A percentile compares a stretch with the other conserved stretches of the same genome.
Evolutionary conservation across 2,888 invertebrate species (phyloP).

Genomic region (Mystacides longicornis): DNA sequence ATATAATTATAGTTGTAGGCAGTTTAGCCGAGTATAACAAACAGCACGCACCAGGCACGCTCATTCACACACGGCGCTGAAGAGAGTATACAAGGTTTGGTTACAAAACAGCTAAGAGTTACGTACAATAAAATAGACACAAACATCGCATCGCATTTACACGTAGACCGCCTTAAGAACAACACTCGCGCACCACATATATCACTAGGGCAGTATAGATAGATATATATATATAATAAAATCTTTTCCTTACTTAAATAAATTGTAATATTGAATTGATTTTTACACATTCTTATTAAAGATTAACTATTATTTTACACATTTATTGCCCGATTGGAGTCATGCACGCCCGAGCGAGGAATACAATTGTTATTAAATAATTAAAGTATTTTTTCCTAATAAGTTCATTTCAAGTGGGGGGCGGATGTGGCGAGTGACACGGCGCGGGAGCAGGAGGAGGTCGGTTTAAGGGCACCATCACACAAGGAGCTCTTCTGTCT

Average conservation of each 20-base stretch:
- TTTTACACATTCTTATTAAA: neutral
- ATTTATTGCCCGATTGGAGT: neutral
- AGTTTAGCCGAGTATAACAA: no score
- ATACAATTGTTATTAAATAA: conserved; percentile 3
- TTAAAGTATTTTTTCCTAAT: conserved; percentile 2
- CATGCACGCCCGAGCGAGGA: neutral
- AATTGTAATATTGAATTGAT: neutral
- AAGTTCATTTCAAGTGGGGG: conserved; percentile 22
- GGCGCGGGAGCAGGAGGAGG: conserved; percentile 29
- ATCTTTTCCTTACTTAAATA: neutral
- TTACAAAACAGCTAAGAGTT: no score
- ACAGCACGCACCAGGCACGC: no score
- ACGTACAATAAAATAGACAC: no score
- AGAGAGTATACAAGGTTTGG: no score
- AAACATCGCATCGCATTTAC: no score
- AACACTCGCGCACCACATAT: no score
- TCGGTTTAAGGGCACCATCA: conserved; percentile 35
- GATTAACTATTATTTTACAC: conserved; percentile 4
- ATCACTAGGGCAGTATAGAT: neutral
- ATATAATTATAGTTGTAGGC: no score
- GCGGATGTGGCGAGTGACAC: conserved; percentile 24
- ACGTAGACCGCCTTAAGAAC: no score
- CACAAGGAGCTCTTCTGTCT: conserved; percentile 25
- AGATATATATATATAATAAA: conserved; percentile 1
- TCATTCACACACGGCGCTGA: no score